These are phyloP conservation scores for Scolopax bukidnonensis DNA, from an alignment of 2,797 vertebrate genomes.

Conservation along the genomic window DNA sequence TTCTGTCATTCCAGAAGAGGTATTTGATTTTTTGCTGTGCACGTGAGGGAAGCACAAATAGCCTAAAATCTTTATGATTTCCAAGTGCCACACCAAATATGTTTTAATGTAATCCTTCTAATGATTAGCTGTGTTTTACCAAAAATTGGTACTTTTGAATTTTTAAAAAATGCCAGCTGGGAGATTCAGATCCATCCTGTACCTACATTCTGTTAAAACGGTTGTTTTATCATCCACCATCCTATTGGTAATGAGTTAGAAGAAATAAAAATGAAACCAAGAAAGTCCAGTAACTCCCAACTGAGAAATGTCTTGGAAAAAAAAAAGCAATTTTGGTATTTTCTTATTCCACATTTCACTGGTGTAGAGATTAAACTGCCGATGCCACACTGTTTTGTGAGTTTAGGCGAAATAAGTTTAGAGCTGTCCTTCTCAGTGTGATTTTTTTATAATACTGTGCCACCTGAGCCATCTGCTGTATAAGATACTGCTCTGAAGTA, in stretches of 20 bases:
- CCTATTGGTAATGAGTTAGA: not conserved
- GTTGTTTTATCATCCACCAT: not conserved
- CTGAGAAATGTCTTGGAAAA: not conserved
- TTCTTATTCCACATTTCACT: not conserved
- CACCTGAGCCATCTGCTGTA: not conserved
- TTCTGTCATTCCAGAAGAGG: not conserved
- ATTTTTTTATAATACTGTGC: conserved; percentile 15
- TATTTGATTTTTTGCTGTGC: not conserved
- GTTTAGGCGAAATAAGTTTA: not conserved
- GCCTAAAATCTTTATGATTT: not conserved
- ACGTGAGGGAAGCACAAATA: not conserved
- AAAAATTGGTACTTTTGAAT: not conserved
- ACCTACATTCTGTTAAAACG: not conserved
- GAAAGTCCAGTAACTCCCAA: not conserved
- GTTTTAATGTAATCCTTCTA: not conserved
- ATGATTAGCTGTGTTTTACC: not conserved
- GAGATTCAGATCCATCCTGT: not conserved
- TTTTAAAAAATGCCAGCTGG: not conserved
- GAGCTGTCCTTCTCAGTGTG: not conserved
- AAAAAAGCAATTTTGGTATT: not conserved
- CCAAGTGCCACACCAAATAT: not conserved
- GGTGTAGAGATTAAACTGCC: not conserved
- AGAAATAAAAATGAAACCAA: not conserved
- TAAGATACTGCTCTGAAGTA: not conserved
- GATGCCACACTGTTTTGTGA: not conserved